Evolutionary conservation across 1,140 invertebrate genomes (phyloP).

Genomic region (Arion vulgaris): DNA sequence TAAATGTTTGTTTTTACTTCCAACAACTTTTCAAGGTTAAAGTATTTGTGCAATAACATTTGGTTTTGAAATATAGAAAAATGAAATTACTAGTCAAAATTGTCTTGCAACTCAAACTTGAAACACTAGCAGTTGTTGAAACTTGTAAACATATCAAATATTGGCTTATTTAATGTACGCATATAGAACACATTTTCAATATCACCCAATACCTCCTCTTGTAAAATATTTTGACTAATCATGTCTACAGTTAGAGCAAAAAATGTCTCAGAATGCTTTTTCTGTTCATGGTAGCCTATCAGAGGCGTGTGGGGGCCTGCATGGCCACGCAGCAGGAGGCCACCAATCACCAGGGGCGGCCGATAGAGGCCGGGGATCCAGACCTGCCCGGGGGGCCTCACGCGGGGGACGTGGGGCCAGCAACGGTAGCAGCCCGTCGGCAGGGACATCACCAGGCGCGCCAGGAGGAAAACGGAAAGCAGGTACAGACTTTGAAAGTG

Average conservation of each 20-base stretch:
- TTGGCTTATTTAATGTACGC: too few species aligned
- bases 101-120: too few species aligned
- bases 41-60: too few species aligned
- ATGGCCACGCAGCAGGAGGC: constrained; percentile 59
- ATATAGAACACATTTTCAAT: constrained; percentile 27
- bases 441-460: constrained; percentile 49
- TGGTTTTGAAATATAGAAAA: too few species aligned
- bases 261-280: constrained; percentile 48
- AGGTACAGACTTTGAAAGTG: constrained; percentile 95
- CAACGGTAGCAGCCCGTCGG: constrained; percentile 47
- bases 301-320: constrained; percentile 62
- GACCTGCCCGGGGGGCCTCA: constrained; percentile 77
- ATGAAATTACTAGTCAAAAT: too few species aligned
- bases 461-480: constrained; percentile 93
- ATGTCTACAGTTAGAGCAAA: constrained; percentile 41
- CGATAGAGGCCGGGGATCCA: constrained; percentile 68
- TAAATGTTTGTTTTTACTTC: constrained; percentile 25
- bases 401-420: constrained; percentile 78
- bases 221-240: not conserved
- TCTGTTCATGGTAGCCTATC: constrained; percentile 64
- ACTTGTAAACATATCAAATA: too few species aligned
- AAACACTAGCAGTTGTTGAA: too few species aligned
- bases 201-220: not conserved
- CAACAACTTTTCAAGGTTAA: too few species aligned
- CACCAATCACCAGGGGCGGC: constrained; percentile 56